phyloP scores from a whole-genome alignment of 2,113 vertebrate genomes.

The Megaceryle torquata region DNA sequence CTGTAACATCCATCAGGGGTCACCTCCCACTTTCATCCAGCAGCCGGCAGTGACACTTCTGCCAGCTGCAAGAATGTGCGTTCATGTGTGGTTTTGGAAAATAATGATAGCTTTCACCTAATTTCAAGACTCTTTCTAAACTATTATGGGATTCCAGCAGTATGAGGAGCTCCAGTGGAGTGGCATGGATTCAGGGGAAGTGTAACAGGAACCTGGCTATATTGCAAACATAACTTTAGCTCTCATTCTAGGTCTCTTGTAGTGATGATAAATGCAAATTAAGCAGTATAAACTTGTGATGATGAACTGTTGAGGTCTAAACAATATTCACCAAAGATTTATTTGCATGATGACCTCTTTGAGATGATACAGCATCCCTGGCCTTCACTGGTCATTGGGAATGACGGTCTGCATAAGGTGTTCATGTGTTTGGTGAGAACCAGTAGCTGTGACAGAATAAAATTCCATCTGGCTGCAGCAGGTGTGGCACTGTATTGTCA shows the following conservation, averaged over 20 bases:
- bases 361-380: not conserved
- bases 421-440: not conserved
- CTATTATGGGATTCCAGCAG: not conserved
- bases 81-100: not conserved
- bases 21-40: slow-evolving; percentile 1
- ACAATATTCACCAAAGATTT: not conserved
- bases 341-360: not conserved
- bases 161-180: not conserved
- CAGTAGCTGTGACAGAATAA: not conserved
- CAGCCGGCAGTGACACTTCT: not conserved
- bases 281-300: not conserved
- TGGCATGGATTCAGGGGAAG: not conserved
- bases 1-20: not conserved
- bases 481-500: too few relatives aligned
- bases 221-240: not conserved
- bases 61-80: not conserved
- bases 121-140: not conserved
- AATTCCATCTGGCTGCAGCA: too few relatives aligned
- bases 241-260: not conserved
- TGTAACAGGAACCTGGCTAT: not conserved
- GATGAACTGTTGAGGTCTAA: not conserved
- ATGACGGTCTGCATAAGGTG: not conserved
- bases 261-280: not conserved
- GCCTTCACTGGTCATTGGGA: not conserved
- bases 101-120: not conserved